These are phyloP conservation scores for Istiophorus platypterus DNA, from an alignment of 2,113 vertebrate species.

Conservation along the genomic window DNA sequence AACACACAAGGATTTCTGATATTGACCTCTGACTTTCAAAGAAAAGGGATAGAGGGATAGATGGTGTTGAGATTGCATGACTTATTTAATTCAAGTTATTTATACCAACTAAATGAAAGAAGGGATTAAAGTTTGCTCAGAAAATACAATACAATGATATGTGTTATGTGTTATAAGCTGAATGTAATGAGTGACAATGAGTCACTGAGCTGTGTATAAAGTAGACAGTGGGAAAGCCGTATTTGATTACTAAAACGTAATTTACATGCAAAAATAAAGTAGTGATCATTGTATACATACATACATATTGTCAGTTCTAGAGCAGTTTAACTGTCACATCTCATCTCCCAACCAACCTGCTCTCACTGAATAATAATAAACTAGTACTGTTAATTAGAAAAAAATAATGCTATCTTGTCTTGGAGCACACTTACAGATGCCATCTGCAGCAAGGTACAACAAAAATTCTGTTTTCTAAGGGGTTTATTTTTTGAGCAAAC, in stretches of 20 bases:
- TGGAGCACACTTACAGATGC: background rate
- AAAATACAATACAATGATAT: background rate
- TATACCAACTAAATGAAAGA: background rate
- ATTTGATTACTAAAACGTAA: background rate
- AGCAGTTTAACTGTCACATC: background rate
- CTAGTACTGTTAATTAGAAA: background rate
- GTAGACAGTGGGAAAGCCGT: background rate
- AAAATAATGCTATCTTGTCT: background rate
- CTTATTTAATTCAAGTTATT: background rate
- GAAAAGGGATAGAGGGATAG: background rate
- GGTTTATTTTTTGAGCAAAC: background rate
- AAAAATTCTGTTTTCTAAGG: background rate
- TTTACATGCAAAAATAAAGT: background rate
- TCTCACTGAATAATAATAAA: slow-evolving; percentile 5
- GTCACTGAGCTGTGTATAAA: background rate
- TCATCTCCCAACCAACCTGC: background rate
- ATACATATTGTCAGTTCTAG: background rate
- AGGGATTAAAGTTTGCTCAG: background rate
- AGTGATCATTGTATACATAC: background rate
- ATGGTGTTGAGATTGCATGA: background rate
- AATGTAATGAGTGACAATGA: background rate
- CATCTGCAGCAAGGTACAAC: background rate
- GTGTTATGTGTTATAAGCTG: background rate
- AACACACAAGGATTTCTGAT: background rate
- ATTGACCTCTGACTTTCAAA: background rate